These are phyloP conservation scores for Sula dactylatra DNA, from an alignment of 2,113 vertebrate genomes.

Conservation along the genomic window DNA sequence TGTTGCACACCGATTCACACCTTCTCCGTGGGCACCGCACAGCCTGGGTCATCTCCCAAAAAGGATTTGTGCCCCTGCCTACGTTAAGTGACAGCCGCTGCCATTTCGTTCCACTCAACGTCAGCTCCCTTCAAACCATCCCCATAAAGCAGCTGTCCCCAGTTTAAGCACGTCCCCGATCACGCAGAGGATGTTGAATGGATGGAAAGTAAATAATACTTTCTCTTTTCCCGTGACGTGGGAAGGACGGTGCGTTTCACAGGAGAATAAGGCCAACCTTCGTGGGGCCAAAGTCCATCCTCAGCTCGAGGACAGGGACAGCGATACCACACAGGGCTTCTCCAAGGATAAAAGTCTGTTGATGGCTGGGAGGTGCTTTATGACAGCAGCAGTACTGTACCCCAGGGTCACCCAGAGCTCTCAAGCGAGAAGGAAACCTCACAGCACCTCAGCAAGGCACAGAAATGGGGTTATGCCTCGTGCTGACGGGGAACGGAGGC, in stretches of 20 bases:
- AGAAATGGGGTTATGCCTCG: background rate
- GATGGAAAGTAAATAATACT: background rate
- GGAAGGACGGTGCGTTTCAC: background rate
- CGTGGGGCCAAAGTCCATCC: background rate
- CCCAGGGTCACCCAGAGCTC: background rate
- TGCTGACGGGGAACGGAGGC: background rate
- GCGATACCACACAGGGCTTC: background rate
- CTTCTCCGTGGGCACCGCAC: accelerated
- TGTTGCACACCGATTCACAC: too few relatives aligned
- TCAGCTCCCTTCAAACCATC: background rate
- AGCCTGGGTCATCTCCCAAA: background rate
- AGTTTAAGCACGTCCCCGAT: background rate
- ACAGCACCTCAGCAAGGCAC: background rate
- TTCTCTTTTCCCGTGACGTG: background rate
- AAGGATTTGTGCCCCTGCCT: background rate
- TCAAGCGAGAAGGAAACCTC: background rate
- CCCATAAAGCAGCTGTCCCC: background rate
- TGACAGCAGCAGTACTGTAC: background rate
- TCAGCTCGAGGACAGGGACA: background rate
- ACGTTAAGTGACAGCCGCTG: accelerated
- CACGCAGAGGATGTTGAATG: accelerated
- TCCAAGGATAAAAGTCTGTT: background rate
- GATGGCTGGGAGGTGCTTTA: background rate
- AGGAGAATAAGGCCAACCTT: background rate
- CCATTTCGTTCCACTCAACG: accelerated